These are phyloP conservation scores for Neodiprion virginianus DNA, from an alignment of 1,140 invertebrate species.

Conservation along the genomic window DNA sequence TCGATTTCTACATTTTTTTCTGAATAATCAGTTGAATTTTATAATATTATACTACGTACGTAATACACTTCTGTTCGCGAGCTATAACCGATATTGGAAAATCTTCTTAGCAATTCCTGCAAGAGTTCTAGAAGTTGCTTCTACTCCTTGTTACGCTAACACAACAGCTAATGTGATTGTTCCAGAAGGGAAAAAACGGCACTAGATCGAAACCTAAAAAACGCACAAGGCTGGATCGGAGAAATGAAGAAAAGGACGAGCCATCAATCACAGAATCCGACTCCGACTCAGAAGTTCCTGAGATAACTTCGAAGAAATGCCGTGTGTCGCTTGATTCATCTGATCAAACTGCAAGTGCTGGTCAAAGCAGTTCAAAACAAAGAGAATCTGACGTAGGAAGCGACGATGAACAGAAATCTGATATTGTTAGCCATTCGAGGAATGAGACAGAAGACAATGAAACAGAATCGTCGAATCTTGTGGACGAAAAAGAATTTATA, in stretches of 20 bases:
- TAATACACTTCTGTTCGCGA: background rate
- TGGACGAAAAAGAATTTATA: conserved; percentile 64
- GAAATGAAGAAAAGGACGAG: conserved; percentile 31
- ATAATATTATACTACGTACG: background rate
- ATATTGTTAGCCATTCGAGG: conserved; percentile 30
- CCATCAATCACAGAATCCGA: conserved; percentile 27
- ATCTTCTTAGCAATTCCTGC: too few relatives aligned
- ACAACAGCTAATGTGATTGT: background rate
- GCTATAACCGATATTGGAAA: too few relatives aligned
- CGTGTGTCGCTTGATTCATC: background rate
- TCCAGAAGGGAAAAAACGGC: conserved; percentile 14
- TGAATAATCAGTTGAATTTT: too few relatives aligned
- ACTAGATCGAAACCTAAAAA: conserved; percentile 23
- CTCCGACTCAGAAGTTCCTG: conserved; percentile 29
- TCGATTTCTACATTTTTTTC: conserved; percentile 14
- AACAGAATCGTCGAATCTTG: conserved; percentile 19
- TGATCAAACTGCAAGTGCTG: conserved; percentile 9
- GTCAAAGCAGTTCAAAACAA: conserved; percentile 22
- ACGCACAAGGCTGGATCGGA: conserved; percentile 32
- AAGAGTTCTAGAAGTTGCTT: too few relatives aligned
- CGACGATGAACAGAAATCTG: background rate
- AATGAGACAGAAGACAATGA: conserved; percentile 31
- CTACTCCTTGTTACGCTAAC: too few relatives aligned
- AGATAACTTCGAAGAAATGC: background rate
- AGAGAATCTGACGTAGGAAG: background rate